These are phyloP conservation scores for Chloroceryle inda DNA, from an alignment of 2,797 vertebrate species.

Conservation along the genomic window DNA sequence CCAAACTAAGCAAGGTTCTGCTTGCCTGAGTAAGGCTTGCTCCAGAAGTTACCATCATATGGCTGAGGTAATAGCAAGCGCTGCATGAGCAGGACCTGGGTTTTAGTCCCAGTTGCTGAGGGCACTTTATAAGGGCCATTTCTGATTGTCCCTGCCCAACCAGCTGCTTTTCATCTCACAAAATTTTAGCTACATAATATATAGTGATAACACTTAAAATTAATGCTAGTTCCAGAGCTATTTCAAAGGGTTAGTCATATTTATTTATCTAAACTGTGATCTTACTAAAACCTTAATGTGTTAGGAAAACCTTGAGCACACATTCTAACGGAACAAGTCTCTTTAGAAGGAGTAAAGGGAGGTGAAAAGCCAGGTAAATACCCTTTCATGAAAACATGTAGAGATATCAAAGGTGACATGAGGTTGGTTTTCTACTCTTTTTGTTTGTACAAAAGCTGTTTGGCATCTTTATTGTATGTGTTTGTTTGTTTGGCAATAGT, in stretches of 20 bases:
- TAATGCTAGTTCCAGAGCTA: background rate
- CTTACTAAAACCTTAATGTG: background rate
- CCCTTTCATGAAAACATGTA: background rate
- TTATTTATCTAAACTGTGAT: background rate
- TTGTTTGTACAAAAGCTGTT: constrained; percentile 25
- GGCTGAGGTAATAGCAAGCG: background rate
- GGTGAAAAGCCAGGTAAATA: background rate
- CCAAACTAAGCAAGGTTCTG: background rate
- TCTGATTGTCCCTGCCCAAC: background rate
- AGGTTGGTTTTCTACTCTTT: background rate
- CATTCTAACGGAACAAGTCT: background rate
- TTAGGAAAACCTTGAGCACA: background rate
- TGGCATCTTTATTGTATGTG: constrained; percentile 13
- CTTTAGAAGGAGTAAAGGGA: background rate
- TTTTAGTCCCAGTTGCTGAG: background rate
- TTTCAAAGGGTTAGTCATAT: background rate
- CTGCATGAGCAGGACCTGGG: fast-evolving
- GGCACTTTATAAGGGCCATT: background rate
- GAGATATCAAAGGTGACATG: background rate
- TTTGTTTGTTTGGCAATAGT: constrained; percentile 48
- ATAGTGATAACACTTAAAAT: background rate
- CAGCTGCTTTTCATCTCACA: background rate
- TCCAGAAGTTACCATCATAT: background rate
- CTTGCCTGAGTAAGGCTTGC: background rate
- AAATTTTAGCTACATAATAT: background rate